These are phyloP conservation scores for Polydrusus cervinus DNA, from an alignment of 2,888 invertebrate genomes.

Conservation along the genomic window DNA sequence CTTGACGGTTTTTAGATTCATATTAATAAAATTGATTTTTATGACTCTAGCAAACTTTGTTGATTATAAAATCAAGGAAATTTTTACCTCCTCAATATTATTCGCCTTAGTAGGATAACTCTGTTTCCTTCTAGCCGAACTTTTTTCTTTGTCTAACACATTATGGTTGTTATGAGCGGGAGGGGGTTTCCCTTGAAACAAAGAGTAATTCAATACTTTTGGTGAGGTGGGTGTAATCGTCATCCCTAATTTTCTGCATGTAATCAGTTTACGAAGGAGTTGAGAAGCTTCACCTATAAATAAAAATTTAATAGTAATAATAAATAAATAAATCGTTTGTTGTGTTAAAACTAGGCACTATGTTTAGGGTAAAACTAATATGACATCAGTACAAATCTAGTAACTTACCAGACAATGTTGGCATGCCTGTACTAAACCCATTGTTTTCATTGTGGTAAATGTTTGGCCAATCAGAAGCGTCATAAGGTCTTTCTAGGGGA, in stretches of 20 bases:
- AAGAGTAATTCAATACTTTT: slow-evolving; percentile 62
- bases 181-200: slow-evolving; percentile 55
- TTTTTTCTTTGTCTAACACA: slow-evolving; percentile 58
- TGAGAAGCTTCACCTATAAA: slow-evolving; percentile 84
- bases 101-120: slow-evolving; percentile 84
- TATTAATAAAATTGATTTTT: too few species aligned
- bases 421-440: slow-evolving; percentile 44
- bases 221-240: slow-evolving; percentile 75
- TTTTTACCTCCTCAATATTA: slow-evolving; percentile 57
- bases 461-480: slow-evolving; percentile 70
- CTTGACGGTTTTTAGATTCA: too few species aligned
- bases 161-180: slow-evolving; percentile 41
- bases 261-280: slow-evolving; percentile 83
- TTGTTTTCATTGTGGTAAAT: slow-evolving; percentile 42
- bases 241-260: slow-evolving; percentile 81
- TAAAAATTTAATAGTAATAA: not conserved
- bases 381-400: not conserved
- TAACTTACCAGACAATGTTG: slow-evolving; percentile 45
- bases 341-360: too few species aligned
- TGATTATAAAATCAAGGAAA: too few species aligned
- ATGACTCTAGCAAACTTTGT: too few species aligned
- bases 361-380: too few species aligned
- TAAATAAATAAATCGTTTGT: not conserved
- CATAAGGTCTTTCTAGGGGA: slow-evolving; percentile 64
- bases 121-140: slow-evolving; percentile 85